Evolutionary conservation across 1,140 invertebrate genomes (phyloP).

Genomic region (Drosophila cardini): DNA sequence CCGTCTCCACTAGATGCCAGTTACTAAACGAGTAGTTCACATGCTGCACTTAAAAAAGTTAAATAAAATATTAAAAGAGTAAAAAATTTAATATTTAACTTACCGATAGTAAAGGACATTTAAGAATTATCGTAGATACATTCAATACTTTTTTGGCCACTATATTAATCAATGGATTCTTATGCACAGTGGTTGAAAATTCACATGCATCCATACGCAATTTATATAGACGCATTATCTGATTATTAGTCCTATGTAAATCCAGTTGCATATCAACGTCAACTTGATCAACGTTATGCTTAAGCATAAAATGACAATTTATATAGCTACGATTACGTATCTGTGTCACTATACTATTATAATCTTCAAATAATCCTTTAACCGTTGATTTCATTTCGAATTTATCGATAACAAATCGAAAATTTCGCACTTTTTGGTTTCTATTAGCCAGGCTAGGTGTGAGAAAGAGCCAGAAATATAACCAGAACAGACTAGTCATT

Average conservation of each 20-base stretch:
- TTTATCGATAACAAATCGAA: conserved; percentile 13
- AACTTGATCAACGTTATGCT: conserved; percentile 15
- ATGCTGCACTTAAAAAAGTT: conserved; percentile 7
- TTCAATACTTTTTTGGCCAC: conserved; percentile 36
- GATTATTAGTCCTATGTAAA: conserved; percentile 19
- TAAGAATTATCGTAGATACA: conserved; percentile 19
- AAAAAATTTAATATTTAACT: background rate
- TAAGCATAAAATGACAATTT: conserved; percentile 16
- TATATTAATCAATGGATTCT: conserved; percentile 45
- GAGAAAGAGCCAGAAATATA: background rate
- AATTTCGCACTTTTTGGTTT: conserved; percentile 6
- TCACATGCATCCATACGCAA: conserved; percentile 38
- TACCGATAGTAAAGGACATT: conserved; percentile 39
- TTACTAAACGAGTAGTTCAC: conserved; percentile 47
- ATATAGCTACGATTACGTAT: conserved; percentile 33
- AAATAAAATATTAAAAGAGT: too few relatives aligned
- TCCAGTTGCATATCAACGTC: conserved; percentile 41
- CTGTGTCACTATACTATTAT: conserved; percentile 19
- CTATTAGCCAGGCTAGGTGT: background rate
- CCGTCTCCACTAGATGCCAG: conserved; percentile 41
- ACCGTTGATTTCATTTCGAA: conserved; percentile 24
- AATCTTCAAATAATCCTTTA: conserved; percentile 14
- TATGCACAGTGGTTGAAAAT: conserved; percentile 40
- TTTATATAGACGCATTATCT: conserved; percentile 43
- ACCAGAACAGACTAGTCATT: conserved; percentile 9